Evolutionary conservation across 2,113 vertebrate genomes (phyloP).

Genomic region (Labeo rohita): DNA sequence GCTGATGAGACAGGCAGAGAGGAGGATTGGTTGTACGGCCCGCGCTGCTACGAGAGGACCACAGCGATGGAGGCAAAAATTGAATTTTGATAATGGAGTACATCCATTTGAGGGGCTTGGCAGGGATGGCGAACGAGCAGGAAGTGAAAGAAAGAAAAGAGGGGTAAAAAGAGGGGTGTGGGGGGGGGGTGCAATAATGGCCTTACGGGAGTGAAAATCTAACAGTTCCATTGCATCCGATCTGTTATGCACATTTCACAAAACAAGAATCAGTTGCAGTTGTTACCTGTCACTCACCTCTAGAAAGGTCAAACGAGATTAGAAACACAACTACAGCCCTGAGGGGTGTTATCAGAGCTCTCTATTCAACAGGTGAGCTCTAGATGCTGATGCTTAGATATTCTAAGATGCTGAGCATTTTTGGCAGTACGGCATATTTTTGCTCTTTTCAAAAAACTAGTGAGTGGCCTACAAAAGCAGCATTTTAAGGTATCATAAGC

Average conservation of each 20-base stretch:
- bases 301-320: conserved; percentile 15
- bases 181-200: conserved; percentile 8
- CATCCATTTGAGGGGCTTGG: conserved; percentile 54
- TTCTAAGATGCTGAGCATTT: neutral
- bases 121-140: conserved; percentile 28
- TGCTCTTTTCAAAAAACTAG: neutral
- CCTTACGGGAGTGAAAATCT: conserved; percentile 32
- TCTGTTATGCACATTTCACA: conserved; percentile 36
- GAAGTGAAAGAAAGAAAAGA: conserved; percentile 16
- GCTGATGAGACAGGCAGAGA: conserved; percentile 50
- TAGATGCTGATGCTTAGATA: neutral
- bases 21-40: conserved; percentile 9
- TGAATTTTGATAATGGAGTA: conserved; percentile 60
- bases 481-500: neutral
- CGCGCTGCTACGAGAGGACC: neutral
- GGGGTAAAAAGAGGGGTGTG: neutral
- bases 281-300: neutral
- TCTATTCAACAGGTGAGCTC: conserved; percentile 22
- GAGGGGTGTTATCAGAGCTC: neutral
- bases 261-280: neutral
- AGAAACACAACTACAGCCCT: neutral
- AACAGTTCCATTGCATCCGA: conserved; percentile 12
- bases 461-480: neutral
- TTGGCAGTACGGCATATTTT: neutral
- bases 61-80: conserved; percentile 50